Percentiles rank a stretch among this genome's conserved stretches.
Conservation (phyloP, 2,113 vertebrate species). For the Pungitius pungitius region DNA sequence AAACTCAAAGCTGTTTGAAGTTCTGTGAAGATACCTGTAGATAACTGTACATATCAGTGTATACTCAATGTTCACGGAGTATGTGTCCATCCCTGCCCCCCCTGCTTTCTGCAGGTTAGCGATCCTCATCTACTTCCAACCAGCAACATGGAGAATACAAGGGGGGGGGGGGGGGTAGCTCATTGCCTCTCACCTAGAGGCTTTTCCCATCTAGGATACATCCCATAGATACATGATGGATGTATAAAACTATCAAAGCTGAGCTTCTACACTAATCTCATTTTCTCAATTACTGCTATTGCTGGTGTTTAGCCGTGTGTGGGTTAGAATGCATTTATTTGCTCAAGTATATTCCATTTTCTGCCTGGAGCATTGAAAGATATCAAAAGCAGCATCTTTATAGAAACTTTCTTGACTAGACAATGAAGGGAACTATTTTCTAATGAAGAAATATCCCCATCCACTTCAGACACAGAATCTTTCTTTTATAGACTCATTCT, state of each 20-base stretch:
- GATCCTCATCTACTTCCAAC: constrained; percentile 47
- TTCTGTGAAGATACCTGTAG: constrained; percentile 81
- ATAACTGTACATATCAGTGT: constrained; percentile 79
- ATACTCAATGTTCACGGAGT: no score
- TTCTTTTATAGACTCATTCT: neutral
- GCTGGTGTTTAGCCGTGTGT: neutral
- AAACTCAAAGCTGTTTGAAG: constrained; percentile 75
- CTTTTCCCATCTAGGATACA: constrained; percentile 29
- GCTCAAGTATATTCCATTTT: neutral
- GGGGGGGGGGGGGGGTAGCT: constrained; percentile 20
- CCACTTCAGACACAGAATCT: no score
- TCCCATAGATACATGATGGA: constrained; percentile 29
- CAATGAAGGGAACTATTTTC: neutral
- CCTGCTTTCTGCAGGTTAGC: no score
- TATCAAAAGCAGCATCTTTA: neutral
- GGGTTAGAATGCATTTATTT: neutral
- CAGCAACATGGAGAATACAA: constrained; percentile 52
- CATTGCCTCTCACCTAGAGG: constrained; percentile 23
- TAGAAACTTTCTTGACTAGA: neutral
- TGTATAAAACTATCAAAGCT: constrained; percentile 29
- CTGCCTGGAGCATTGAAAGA: neutral
- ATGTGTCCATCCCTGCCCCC: no score
- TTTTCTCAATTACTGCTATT: neutral
- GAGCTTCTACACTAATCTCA: constrained; percentile 3
- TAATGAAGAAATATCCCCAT: neutral